phyloP scores from a whole-genome alignment of 2,113 vertebrate species.

The Isurus oxyrinchus region DNA sequence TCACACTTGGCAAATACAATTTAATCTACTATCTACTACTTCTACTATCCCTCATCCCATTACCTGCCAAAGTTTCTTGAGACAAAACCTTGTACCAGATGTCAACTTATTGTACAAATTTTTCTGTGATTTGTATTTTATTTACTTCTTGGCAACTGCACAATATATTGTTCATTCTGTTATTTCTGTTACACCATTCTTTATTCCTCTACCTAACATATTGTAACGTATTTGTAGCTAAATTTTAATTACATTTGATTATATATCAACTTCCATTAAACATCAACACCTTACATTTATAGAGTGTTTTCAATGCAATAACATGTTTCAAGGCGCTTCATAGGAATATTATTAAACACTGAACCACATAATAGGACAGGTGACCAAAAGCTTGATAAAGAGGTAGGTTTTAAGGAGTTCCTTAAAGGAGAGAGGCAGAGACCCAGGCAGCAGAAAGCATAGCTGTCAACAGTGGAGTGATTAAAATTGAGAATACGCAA shows the following conservation, averaged over 20 bases:
- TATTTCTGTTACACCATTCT: neutral
- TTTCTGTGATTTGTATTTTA: neutral
- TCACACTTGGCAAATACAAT: neutral
- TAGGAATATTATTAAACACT: neutral
- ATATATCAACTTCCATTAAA: neutral
- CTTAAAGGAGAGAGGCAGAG: neutral
- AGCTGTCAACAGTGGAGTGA: neutral
- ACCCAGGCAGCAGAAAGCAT: neutral
- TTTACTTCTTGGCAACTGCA: neutral
- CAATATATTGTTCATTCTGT: neutral
- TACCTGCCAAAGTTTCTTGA: neutral
- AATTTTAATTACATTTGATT: neutral
- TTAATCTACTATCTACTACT: neutral
- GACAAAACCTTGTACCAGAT: neutral
- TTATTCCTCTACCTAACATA: neutral
- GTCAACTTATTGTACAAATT: neutral
- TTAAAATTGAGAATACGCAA: neutral
- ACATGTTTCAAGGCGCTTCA: neutral
- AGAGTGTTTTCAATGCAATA: neutral
- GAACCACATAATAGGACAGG: neutral
- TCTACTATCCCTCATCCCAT: neutral
- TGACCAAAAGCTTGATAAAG: no score
- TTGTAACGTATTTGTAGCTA: neutral
- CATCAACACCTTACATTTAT: neutral
- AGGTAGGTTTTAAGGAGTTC: no score